These are phyloP conservation scores for Pogona vitticeps DNA, from an alignment of 2,113 vertebrate genomes.

Conservation along the genomic window DNA sequence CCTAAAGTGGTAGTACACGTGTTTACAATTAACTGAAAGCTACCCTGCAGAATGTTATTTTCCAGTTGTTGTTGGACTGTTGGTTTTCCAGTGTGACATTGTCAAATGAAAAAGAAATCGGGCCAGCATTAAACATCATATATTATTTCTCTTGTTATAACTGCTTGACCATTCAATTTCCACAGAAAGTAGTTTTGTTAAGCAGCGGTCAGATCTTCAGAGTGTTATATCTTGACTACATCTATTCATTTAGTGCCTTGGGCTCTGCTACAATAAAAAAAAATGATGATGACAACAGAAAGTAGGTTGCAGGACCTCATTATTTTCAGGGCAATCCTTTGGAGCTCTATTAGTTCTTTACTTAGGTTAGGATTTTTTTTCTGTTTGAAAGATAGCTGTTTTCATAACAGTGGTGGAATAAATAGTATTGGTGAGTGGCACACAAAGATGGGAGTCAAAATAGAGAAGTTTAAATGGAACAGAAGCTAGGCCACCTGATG, in stretches of 20 bases:
- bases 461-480: not conserved
- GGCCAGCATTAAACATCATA: not conserved
- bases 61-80: not conserved
- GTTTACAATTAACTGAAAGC: not conserved
- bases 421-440: not conserved
- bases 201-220: not conserved
- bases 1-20: not conserved
- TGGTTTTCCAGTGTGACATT: not conserved
- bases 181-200: not conserved
- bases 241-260: constrained; percentile 23
- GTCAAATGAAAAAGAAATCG: not conserved
- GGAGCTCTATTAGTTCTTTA: not conserved
- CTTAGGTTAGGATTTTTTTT: not conserved
- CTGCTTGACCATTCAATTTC: not conserved
- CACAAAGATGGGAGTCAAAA: not conserved
- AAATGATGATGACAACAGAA: not conserved
- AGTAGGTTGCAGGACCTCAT: not conserved
- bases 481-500: not conserved
- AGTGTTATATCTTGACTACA: not conserved
- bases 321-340: not conserved
- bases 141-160: not conserved
- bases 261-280: not conserved
- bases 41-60: not conserved
- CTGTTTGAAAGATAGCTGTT: not conserved
- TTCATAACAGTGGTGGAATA: not conserved